Evolutionary conservation across 2,113 vertebrate genomes (phyloP).

Genomic region (Recurvirostra avosetta): DNA sequence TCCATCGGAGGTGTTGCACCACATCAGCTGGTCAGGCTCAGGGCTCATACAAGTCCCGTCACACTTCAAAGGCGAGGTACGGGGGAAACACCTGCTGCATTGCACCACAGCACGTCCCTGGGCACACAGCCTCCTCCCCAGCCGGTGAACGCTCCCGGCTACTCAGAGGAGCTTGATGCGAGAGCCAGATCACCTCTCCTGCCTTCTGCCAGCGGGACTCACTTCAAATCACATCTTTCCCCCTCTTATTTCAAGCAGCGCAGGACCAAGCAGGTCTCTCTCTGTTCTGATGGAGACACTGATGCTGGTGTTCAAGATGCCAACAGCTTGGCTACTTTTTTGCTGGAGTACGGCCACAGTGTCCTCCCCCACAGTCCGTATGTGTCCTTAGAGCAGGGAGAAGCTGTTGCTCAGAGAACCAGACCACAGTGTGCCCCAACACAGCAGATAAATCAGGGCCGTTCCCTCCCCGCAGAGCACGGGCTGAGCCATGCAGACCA

Average conservation of each 20-base stretch:
- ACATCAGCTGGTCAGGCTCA: background rate
- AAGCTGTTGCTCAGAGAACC: background rate
- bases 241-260: background rate
- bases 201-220: background rate
- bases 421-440: background rate
- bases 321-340: background rate
- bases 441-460: background rate
- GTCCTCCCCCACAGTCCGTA: fast-evolving
- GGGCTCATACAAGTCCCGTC: background rate
- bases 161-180: background rate
- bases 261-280: background rate
- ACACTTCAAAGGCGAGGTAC: background rate
- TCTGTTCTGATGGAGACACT: background rate
- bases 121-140: background rate
- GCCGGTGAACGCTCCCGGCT: fast-evolving
- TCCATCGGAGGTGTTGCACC: background rate
- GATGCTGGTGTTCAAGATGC: background rate
- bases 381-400: background rate
- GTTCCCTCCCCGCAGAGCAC: background rate
- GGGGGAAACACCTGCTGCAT: background rate
- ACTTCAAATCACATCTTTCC: background rate
- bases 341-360: background rate
- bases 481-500: background rate
- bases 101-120: background rate
- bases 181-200: background rate